These are phyloP conservation scores for Celastrina argiolus DNA, from an alignment of 2,888 invertebrate species.

Conservation along the genomic window DNA sequence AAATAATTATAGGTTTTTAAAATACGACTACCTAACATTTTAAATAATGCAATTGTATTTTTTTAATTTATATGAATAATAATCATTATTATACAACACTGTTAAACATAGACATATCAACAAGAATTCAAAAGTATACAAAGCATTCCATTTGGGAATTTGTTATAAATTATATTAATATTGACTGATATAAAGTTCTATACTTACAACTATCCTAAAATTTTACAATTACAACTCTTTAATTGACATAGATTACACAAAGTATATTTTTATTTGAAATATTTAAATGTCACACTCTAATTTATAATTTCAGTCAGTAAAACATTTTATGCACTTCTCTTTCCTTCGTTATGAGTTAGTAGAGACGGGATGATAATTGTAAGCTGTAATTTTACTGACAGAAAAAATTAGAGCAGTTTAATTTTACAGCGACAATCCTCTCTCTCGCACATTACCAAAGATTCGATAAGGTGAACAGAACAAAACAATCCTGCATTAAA, in stretches of 20 bases:
- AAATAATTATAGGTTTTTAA: neutral
- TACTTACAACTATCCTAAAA: neutral
- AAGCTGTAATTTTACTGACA: neutral
- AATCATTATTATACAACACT: too few species aligned
- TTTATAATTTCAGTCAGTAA: neutral
- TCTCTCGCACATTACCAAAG: neutral
- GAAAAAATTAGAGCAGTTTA: neutral
- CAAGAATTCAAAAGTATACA: neutral
- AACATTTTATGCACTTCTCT: neutral
- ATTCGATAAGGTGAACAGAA: neutral
- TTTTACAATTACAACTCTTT: neutral
- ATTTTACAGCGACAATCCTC: neutral
- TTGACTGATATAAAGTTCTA: neutral
- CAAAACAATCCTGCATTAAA: too few species aligned
- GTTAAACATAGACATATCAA: too few species aligned
- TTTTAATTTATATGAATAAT: neutral
- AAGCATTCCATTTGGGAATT: neutral
- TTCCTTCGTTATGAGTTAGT: neutral
- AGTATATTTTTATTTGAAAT: neutral
- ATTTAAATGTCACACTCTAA: neutral
- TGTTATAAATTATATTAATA: neutral
- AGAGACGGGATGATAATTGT: neutral
- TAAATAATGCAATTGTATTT: neutral
- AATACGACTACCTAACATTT: neutral
- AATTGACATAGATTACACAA: slow-evolving; percentile 10